phyloP scores from a whole-genome alignment of 2,888 invertebrate genomes.

The Colletes collaris region DNA sequence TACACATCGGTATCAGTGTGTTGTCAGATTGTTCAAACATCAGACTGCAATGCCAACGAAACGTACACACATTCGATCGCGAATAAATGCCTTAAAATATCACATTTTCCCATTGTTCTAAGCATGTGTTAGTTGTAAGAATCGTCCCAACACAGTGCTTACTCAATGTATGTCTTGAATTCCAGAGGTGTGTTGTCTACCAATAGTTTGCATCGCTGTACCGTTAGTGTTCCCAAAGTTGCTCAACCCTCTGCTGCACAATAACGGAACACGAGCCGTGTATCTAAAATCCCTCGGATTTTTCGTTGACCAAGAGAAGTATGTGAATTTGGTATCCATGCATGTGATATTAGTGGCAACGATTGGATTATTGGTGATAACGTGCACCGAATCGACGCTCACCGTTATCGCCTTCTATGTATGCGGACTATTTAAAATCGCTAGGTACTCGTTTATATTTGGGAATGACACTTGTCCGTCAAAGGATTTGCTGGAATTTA shows the following conservation, averaged over 20 bases:
- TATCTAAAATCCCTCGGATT: background rate
- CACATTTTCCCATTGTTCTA: too few species aligned
- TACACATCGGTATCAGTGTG: too few species aligned
- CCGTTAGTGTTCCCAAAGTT: background rate
- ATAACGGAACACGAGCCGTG: background rate
- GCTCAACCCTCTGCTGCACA: background rate
- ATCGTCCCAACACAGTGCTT: too few species aligned
- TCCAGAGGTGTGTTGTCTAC: background rate
- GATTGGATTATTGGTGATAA: background rate
- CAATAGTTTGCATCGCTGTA: background rate
- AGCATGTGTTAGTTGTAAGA: too few species aligned
- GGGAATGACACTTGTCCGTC: background rate
- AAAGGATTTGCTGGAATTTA: too few species aligned
- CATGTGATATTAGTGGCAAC: accelerated
- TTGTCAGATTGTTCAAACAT: too few species aligned
- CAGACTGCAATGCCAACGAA: too few species aligned
- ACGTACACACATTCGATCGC: too few species aligned
- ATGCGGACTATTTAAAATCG: background rate
- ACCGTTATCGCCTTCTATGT: background rate
- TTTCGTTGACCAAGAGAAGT: background rate
- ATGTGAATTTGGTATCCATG: background rate
- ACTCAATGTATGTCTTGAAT: background rate
- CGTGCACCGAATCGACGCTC: background rate
- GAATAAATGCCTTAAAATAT: too few species aligned
- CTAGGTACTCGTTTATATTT: background rate